phyloP scores from a whole-genome alignment of 2,797 vertebrate species.

The Dendrocincla fuliginosa region DNA sequence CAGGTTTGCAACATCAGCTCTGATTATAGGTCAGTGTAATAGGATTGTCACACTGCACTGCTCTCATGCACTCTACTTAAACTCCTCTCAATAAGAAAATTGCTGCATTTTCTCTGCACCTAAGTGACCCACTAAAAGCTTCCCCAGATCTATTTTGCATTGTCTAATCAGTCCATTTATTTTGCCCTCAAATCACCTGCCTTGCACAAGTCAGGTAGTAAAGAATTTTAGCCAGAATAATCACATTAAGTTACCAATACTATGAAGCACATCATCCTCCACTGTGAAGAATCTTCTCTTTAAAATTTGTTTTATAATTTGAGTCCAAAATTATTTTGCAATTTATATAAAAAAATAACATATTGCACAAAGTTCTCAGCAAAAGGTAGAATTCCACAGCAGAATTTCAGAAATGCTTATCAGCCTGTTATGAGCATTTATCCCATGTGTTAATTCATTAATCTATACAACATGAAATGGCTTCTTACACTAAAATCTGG shows the following conservation, averaged over 20 bases:
- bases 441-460: background rate
- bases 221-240: background rate
- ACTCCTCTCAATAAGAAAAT: background rate
- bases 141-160: background rate
- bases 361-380: background rate
- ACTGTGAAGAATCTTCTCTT: background rate
- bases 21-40: background rate
- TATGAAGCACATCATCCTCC: background rate
- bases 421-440: background rate
- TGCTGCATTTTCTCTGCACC: background rate
- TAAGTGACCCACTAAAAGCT: background rate
- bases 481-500: conserved; percentile 3
- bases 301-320: background rate
- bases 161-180: background rate
- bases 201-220: background rate
- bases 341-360: background rate
- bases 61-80: background rate
- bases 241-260: background rate
- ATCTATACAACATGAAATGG: background rate
- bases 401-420: background rate
- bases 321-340: background rate
- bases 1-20: conserved; percentile 34
- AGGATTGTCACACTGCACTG: conserved; percentile 17
- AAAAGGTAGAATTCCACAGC: background rate
- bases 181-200: background rate